Conservation (phyloP, 2,797 vertebrate genomes). For the Cossypha polioptera region DNA sequence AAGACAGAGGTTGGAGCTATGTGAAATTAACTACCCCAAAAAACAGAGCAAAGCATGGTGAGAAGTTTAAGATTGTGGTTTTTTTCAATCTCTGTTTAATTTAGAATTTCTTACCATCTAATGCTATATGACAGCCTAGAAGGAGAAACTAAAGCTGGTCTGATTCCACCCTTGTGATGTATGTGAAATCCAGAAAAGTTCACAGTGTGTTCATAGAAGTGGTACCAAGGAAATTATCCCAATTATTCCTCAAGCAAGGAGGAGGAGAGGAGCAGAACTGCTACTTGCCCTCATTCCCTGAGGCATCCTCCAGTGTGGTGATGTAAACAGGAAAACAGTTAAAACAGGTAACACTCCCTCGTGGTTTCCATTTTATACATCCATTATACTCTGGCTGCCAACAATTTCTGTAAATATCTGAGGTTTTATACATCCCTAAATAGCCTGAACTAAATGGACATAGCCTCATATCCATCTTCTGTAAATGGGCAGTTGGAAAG, state of each 20-base stretch:
- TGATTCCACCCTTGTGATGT: neutral
- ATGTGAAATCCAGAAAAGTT: neutral
- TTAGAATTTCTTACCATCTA: neutral
- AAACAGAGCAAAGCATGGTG: neutral
- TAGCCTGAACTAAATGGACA: neutral
- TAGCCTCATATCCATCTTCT: neutral
- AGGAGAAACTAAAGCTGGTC: neutral
- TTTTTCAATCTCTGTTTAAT: neutral
- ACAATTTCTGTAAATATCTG: neutral
- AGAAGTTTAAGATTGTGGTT: neutral
- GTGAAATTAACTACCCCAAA: neutral
- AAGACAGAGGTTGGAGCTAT: neutral
- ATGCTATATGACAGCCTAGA: neutral
- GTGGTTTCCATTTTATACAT: neutral
- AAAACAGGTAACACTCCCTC: neutral
- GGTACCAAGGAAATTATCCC: neutral
- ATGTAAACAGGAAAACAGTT: rapidly evolving
- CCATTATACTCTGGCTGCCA: neutral
- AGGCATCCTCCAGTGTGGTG: neutral
- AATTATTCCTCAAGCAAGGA: neutral
- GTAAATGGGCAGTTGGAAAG: neutral
- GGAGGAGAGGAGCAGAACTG: neutral
- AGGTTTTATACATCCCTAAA: neutral
- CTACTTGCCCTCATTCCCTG: neutral
- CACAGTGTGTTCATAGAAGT: neutral